phyloP scores from a whole-genome alignment of 2,113 vertebrate species.

The Phalacrocorax carbo region DNA sequence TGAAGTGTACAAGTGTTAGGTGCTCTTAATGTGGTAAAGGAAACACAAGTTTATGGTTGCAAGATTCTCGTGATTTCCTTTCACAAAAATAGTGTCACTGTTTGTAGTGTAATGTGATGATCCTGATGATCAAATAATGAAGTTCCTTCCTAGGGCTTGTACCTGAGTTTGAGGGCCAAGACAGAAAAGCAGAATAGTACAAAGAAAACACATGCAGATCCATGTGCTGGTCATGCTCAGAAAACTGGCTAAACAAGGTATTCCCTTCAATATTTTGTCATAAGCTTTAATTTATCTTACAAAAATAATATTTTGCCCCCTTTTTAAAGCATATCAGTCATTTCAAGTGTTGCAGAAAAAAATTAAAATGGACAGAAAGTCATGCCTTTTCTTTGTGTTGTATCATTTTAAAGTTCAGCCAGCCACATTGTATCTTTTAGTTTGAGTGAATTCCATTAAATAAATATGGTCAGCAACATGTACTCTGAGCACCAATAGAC shows the following conservation, averaged over 20 bases:
- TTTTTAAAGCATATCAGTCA: not conserved
- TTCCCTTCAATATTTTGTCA: not conserved
- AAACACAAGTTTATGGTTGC: not conserved
- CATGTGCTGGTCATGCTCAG: not conserved
- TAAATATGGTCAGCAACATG: not conserved
- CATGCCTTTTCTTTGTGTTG: not conserved
- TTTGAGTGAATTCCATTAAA: not conserved
- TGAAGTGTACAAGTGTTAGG: not conserved
- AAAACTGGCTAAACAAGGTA: not conserved
- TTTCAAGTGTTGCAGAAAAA: not conserved
- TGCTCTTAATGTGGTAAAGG: accelerated
- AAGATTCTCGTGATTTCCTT: not conserved
- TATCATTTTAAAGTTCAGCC: not conserved
- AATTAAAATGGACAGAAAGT: not conserved
- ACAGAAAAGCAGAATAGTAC: not conserved
- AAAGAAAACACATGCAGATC: not conserved
- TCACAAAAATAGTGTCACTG: not conserved
- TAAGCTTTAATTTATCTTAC: not conserved
- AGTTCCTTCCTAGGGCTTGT: not conserved
- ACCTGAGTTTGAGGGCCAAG: not conserved
- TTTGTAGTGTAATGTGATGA: not conserved
- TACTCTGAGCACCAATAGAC: not conserved
- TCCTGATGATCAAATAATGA: not conserved
- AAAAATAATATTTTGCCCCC: not conserved
- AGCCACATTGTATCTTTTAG: not conserved